Evolutionary conservation across 2,888 invertebrate species (phyloP).

Genomic region (Cephus rjabovi): DNA sequence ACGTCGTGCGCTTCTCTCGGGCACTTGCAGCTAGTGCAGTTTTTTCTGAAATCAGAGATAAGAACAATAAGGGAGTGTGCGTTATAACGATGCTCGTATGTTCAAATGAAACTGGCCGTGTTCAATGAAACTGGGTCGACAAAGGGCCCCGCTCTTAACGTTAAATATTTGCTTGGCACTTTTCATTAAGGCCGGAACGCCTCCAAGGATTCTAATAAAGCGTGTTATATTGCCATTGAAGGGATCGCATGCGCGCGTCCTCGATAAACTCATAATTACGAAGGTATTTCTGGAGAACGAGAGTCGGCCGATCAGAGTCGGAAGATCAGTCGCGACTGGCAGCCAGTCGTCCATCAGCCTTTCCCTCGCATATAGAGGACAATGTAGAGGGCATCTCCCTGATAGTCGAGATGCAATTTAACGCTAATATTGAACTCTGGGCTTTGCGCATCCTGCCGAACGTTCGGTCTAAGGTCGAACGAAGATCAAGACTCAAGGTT

Average conservation of each 20-base stretch:
- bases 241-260: not conserved
- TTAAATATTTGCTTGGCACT: constrained; percentile 55
- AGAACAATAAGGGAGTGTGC: constrained; percentile 1
- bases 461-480: constrained; percentile 46
- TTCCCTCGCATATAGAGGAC: too few relatives aligned
- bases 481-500: too few relatives aligned
- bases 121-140: constrained; percentile 9
- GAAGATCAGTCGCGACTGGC: too few relatives aligned
- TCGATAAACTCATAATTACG: too few relatives aligned
- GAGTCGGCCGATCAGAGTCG: too few relatives aligned
- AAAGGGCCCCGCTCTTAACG: constrained; percentile 16
- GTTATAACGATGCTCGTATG: not conserved
- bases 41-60: constrained; percentile 78
- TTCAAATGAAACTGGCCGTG: constrained; percentile 7
- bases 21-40: constrained; percentile 93
- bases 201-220: constrained; percentile 40
- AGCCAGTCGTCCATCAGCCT: too few relatives aligned
- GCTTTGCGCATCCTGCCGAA: constrained; percentile 61
- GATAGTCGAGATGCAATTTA: constrained; percentile 60
- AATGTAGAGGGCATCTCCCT: too few relatives aligned
- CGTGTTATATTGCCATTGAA: constrained; percentile 47
- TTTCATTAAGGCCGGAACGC: constrained; percentile 47
- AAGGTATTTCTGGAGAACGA: too few relatives aligned
- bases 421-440: constrained; percentile 48
- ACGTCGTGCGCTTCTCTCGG: constrained; percentile 90